Conservation (phyloP, 2,113 vertebrate species). For the Chelonoidis abingdonii region DNA sequence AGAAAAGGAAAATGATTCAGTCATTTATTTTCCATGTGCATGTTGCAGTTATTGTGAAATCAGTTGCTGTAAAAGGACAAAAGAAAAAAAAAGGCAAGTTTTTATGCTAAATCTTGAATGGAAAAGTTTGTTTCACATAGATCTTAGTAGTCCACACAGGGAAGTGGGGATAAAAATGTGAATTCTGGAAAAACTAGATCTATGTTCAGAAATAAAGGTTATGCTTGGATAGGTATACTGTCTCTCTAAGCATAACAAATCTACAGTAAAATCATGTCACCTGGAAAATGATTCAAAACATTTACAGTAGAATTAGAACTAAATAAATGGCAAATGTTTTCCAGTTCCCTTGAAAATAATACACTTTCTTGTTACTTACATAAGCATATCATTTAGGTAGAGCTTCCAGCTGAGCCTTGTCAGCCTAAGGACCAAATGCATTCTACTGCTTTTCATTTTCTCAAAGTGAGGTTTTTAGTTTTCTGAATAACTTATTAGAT, state of each 20-base stretch:
- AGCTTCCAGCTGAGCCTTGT: slow-evolving; percentile 86
- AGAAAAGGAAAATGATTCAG: slow-evolving; percentile 55
- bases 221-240: not conserved
- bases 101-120: not conserved
- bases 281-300: not conserved
- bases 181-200: not conserved
- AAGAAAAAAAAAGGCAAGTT: slow-evolving; percentile 31
- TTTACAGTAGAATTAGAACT: slow-evolving; percentile 44
- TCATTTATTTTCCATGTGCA: slow-evolving; percentile 69
- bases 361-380: slow-evolving; percentile 50
- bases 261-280: not conserved
- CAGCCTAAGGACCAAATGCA: slow-evolving; percentile 83
- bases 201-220: not conserved
- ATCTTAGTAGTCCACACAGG: not conserved
- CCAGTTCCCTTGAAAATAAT: slow-evolving; percentile 59
- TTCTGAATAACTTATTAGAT: slow-evolving; percentile 66
- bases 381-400: slow-evolving; percentile 23
- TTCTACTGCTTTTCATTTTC: slow-evolving; percentile 75
- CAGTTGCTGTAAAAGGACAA: slow-evolving; percentile 51
- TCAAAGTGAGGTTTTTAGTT: slow-evolving; percentile 54
- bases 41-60: slow-evolving; percentile 49
- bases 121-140: not conserved
- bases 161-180: not conserved
- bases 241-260: slow-evolving; percentile 15
- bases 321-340: slow-evolving; percentile 56